Percentiles rank a stretch among this genome's conserved stretches.
phyloP scores from a whole-genome alignment of 2,113 vertebrate genomes.

The Tupaia tana region DNA sequence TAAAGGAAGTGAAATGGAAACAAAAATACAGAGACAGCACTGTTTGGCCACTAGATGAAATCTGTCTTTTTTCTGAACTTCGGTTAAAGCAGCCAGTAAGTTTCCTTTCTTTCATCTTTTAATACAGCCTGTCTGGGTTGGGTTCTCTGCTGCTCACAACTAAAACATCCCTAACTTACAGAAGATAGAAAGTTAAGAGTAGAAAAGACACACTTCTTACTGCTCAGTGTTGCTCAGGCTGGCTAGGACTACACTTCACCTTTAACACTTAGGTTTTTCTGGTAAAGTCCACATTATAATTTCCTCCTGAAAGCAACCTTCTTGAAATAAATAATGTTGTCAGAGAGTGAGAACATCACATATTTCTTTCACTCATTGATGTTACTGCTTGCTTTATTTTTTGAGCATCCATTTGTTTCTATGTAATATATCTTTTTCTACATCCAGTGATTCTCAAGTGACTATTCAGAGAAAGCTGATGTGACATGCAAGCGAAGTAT shows the following conservation, averaged over 20 bases:
- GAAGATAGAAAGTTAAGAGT: neutral
- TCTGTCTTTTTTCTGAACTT: neutral
- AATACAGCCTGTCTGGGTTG: neutral
- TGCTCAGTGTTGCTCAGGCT: neutral
- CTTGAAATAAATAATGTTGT: neutral
- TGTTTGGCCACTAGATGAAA: neutral
- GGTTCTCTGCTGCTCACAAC: neutral
- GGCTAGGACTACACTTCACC: neutral
- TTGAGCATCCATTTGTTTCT: slow-evolving; percentile 12
- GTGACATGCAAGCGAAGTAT: neutral
- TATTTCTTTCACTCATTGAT: neutral
- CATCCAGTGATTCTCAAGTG: neutral
- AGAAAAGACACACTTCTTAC: neutral
- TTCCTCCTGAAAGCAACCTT: neutral
- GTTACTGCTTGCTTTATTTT: neutral
- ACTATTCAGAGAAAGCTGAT: neutral
- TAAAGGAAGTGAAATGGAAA: neutral
- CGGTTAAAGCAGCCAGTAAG: neutral
- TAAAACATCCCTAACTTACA: neutral
- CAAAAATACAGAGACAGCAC: neutral
- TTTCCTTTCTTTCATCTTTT: neutral
- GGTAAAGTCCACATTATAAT: neutral
- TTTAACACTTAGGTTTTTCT: neutral
- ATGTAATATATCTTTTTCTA: neutral
- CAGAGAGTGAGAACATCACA: neutral